Base-by-base conservation (phyloP, 2,888 invertebrate genomes). In the Tridacna crocea region DNA sequence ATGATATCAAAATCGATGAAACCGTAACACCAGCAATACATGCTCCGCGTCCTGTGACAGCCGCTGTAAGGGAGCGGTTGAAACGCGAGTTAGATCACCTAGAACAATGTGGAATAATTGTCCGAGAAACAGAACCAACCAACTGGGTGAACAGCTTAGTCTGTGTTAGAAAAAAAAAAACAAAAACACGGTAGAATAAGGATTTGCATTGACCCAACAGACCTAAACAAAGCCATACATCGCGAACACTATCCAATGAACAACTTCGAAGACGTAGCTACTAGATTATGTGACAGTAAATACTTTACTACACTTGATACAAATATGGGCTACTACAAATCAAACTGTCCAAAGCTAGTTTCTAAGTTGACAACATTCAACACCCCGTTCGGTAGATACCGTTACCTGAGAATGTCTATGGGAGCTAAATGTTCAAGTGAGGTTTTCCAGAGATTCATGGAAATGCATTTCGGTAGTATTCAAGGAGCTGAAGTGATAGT, bases 251-350 rank as follows among this genome's bases (percentile, higher is more conserved):
- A 55, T 48, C 78, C 73, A 51, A 79, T 79, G 74, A 65, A 79
- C 22, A 73, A 66, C 24, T 24, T 73, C 1, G 73, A 79, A 15
- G 73, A 79, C 36, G 47, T 79, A n/a, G 65, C 65, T 12, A 77
- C 77, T 15, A 46, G 76, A 22, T 26, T 76, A 15, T 22, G 66
- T 68, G 77, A 72, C 48, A 66, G 72, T 36, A 84, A 84, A 75
- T 65, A 74, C 36, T 87, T 88, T 65, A 74, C 68, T 17, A 87
- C 87, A 55, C 46, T 85, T 24, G 88, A 88, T 70, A 87, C 87
- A 0, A 80, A 77, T 19, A 73, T 61, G 36, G 84, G 84, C 6
- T 88, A 87, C 75, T 88, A 82, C 87, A 89, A 51, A 75, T 88
- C 51, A 79, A 83, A 61, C 63, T 88, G 51, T 77, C 83, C 26